These are phyloP conservation scores for Lerema accius DNA, from an alignment of 1,140 invertebrate genomes.

Conservation along the genomic window DNA sequence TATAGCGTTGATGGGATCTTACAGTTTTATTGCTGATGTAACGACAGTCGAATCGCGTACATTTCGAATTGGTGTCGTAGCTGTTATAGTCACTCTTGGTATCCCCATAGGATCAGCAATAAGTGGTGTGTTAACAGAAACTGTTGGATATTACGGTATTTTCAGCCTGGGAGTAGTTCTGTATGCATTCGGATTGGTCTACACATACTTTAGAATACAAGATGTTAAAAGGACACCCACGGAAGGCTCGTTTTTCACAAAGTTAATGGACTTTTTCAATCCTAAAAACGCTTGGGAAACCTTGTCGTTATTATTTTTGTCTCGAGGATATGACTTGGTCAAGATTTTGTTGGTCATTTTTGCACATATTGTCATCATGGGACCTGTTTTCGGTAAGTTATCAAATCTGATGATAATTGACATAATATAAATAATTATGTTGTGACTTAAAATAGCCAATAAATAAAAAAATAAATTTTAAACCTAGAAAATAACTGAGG, in stretches of 20 bases:
- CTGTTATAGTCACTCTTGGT: conserved; percentile 80
- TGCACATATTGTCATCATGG: conserved; percentile 76
- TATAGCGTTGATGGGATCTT: conserved; percentile 83
- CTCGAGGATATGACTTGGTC: conserved; percentile 55
- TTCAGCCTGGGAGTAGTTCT: conserved; percentile 63
- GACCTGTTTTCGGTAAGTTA: conserved; percentile 79
- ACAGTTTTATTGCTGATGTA: conserved; percentile 84
- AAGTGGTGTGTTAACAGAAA: conserved; percentile 72
- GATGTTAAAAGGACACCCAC: conserved; percentile 51
- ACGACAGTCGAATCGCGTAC: conserved; percentile 82
- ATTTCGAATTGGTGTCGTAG: conserved; percentile 82
- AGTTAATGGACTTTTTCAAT: conserved; percentile 73
- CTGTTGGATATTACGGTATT: conserved; percentile 76
- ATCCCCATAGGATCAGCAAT: conserved; percentile 73
- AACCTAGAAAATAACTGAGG: no score
- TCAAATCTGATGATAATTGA: no score
- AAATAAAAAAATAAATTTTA: no score
- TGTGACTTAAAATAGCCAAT: no score
- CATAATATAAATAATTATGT: no score
- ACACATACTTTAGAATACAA: conserved; percentile 64
- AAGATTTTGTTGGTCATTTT: conserved; percentile 74
- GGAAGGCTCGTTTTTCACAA: conserved; percentile 51
- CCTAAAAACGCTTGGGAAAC: conserved; percentile 75
- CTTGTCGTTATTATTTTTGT: conserved; percentile 70
- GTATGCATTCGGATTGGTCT: conserved; percentile 64